A percentile compares a stretch with the other conserved stretches of the same genome.
phyloP scores from a whole-genome alignment of 2,888 invertebrate species.

The Apodemia zela region DNA sequence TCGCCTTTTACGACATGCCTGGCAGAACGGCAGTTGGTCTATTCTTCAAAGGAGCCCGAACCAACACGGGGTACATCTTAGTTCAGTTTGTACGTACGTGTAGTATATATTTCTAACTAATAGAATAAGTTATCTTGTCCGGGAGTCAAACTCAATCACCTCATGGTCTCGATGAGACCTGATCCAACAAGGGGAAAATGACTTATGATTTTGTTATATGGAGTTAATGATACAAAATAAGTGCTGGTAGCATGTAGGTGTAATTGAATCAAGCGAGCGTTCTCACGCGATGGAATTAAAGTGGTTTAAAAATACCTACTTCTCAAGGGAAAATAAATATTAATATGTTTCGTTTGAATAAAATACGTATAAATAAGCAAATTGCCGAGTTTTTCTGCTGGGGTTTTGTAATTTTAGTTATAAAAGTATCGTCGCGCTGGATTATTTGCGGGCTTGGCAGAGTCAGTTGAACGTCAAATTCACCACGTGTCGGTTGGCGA shows the following conservation, averaged over 20 bases:
- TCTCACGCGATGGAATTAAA: neutral
- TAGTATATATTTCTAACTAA: too few species aligned
- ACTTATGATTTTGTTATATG: neutral
- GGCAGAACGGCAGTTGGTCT: too few species aligned
- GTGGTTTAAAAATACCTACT: slow-evolving; percentile 4
- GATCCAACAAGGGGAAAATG: neutral
- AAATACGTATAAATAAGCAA: neutral
- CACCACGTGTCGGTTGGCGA: too few species aligned
- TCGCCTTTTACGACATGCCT: too few species aligned
- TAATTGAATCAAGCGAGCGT: neutral
- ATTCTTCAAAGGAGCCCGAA: too few species aligned
- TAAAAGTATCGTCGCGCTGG: neutral
- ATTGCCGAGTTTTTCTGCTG: neutral
- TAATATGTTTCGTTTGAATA: slow-evolving; percentile 6
- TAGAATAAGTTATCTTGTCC: too few species aligned
- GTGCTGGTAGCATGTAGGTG: neutral
- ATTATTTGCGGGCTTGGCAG: too few species aligned
- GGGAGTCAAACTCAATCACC: too few species aligned
- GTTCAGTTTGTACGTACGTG: too few species aligned
- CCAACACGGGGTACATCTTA: too few species aligned
- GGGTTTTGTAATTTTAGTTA: neutral
- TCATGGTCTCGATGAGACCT: too few species aligned
- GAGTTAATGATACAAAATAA: neutral
- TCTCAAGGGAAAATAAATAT: slow-evolving; percentile 11
- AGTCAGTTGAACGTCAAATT: too few species aligned